Evolutionary conservation across 2,888 invertebrate species (phyloP), one percentile per base, ranked within the genome.

Genomic region (Amphimallon solstitiale): DNA sequence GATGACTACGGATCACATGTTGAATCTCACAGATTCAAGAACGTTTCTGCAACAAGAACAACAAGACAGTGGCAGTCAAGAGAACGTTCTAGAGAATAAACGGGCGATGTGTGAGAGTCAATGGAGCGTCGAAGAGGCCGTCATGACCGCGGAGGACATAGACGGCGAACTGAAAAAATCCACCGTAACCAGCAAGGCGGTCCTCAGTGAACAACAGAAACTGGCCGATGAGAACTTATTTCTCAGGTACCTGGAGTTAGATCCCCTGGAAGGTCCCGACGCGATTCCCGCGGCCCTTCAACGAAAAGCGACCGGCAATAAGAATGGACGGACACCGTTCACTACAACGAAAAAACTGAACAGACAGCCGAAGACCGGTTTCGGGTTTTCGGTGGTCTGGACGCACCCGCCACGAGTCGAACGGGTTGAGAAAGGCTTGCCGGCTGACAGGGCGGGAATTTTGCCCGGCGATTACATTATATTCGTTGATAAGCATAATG

Each of bases 321-420:
- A 80, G 65, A 85, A 87, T 69, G 93, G 93, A 7, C 86, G 93
- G 65, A 94, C 94, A 1, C 94, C 94, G 0, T 94, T 94, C 77
- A 94, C 94, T 12, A 89, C 90, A 67, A 92, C 93, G 46, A 91
- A 91, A 78, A 81, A 82, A 65, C 81, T 90, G 70, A 81, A 80
- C 6, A 78, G 85, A 45, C 73, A 76, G 35, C 76, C 81, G 14
- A 82, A 80, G 71, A 76, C 78, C n/a, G 92, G 92, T 19, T 92
- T 91, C 74, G 94, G 94, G 12, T 94, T 94, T 82, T 93, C 93
- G 3, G 90, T 94, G 60, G 93, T 94, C 0, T 94, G 94, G 94
- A 94, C 94, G 4, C 89, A 92, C 76, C 94, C 94, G 0, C 94
- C 94, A 2, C 86, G 93, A 17, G 91, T 95, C 45, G 94, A 94